Conservation (phyloP, 2,888 invertebrate species). For the Endomychus coccineus region DNA sequence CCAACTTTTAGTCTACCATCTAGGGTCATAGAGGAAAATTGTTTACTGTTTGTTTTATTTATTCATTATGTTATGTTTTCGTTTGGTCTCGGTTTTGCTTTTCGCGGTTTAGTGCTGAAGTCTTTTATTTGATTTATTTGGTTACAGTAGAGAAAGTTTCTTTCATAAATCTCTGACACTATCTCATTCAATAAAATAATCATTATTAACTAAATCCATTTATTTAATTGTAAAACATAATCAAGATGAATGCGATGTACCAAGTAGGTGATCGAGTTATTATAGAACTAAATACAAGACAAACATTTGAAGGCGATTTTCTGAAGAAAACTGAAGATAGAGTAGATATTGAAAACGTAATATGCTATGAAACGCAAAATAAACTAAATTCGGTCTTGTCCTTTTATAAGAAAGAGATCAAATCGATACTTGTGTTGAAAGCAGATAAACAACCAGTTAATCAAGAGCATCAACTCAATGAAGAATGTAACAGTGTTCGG, state of each 20-base stretch:
- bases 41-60: too few relatives aligned
- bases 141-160: too few relatives aligned
- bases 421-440: constrained; percentile 2
- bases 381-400: constrained; percentile 3
- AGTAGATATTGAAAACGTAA: constrained; percentile 14
- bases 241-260: constrained; percentile 8
- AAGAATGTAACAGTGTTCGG: constrained; percentile 7
- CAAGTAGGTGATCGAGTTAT: constrained; percentile 12
- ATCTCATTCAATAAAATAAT: too few relatives aligned
- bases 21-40: too few relatives aligned
- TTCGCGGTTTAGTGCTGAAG: too few relatives aligned
- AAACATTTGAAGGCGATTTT: constrained; percentile 14
- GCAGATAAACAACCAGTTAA: not conserved
- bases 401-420: constrained; percentile 15
- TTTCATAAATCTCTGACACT: not conserved
- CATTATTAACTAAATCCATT: too few relatives aligned
- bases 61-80: too few relatives aligned
- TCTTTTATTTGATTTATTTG: too few relatives aligned
- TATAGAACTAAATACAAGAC: constrained; percentile 12
- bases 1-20: too few relatives aligned
- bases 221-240: not conserved
- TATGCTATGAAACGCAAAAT: constrained; percentile 7
- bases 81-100: too few relatives aligned
- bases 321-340: constrained; percentile 2
- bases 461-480: not conserved